Base-by-base conservation (phyloP, 2,888 invertebrate species). In the Bugulina stolonifera region DNA sequence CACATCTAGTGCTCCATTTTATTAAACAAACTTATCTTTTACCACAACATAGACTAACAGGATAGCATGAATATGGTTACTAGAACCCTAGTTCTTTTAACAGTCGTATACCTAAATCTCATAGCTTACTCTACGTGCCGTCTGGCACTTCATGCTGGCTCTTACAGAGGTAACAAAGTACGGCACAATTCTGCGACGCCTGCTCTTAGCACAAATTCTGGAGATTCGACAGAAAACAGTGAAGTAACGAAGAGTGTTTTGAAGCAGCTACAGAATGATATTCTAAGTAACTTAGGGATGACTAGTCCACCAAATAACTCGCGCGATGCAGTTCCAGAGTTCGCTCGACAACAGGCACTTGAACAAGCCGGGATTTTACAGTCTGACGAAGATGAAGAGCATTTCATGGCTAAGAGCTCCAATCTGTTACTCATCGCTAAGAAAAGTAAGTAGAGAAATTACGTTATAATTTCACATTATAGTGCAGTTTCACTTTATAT, bases 371-470 rank as follows among this genome's bases (percentile, higher is more conserved):
- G 25, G 1, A 14, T 18, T 3, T 43, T 43, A 18, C 10, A 43
- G 18, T 5, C 5, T 43, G 32, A 64, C 34, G 10, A 32, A 14
- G 25, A 22, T 29, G 64, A 64, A 32, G 34, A 27, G n/a, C 64
- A 64, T 64, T 64, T 64, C n/a, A 64, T 64, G 64, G 27, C 22
- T 2, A 64, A 64, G n/a, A 64, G 64, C 32, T 64, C 64, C 2
- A 27, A 64, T 32, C 5, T 64, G 5, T 32, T 64, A 34, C 64
- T 64, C 18, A 64, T 64, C 14, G 64, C 64, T 64, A 64, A 64
- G n/a, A 27, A 64, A 64, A 14, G 64, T 64, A 64, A 64, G 64
- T 27, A 55, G n/a, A n/a, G n/a, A n/a, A n/a, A n/a, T n/a, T n/a
- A n/a, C n/a, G n/a, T n/a, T n/a, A n/a, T n/a, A n/a, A n/a, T n/a